phyloP scores from a whole-genome alignment of 2,797 vertebrate species.

The Gallinago solitaria region DNA sequence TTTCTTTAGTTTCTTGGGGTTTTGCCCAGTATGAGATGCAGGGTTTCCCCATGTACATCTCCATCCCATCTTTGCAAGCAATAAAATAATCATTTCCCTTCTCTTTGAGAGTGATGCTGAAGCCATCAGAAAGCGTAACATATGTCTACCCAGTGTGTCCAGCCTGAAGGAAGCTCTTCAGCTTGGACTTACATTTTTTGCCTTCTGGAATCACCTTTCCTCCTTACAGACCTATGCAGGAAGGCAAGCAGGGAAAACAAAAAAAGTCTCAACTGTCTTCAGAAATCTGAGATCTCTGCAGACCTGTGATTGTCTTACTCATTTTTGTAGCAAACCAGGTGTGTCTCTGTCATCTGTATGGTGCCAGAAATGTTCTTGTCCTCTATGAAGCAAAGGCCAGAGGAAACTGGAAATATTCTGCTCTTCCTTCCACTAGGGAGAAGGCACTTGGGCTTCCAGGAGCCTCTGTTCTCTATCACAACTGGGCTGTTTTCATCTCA shows the following conservation, averaged over 20 bases:
- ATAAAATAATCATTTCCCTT: neutral
- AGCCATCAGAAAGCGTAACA: neutral
- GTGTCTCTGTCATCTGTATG: neutral
- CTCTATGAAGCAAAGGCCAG: neutral
- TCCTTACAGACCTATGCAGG: neutral
- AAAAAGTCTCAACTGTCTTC: neutral
- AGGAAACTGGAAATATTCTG: neutral
- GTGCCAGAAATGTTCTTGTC: neutral
- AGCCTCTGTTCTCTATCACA: neutral
- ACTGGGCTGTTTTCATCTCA: neutral
- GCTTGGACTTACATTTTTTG: neutral
- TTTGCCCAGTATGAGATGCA: neutral
- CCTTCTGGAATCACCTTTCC: neutral
- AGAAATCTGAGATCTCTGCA: neutral
- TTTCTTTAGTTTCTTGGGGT: neutral
- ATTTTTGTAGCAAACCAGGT: neutral
- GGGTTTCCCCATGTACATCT: neutral
- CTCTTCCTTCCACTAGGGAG: neutral
- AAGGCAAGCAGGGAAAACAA: neutral
- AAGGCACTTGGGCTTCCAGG: neutral
- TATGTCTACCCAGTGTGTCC: neutral
- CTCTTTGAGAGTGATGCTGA: neutral
- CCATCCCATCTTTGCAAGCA: neutral
- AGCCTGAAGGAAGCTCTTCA: neutral
- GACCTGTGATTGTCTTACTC: neutral